Evolutionary conservation across 1,140 invertebrate genomes (phyloP).

Genomic region (Bombus superbus): DNA sequence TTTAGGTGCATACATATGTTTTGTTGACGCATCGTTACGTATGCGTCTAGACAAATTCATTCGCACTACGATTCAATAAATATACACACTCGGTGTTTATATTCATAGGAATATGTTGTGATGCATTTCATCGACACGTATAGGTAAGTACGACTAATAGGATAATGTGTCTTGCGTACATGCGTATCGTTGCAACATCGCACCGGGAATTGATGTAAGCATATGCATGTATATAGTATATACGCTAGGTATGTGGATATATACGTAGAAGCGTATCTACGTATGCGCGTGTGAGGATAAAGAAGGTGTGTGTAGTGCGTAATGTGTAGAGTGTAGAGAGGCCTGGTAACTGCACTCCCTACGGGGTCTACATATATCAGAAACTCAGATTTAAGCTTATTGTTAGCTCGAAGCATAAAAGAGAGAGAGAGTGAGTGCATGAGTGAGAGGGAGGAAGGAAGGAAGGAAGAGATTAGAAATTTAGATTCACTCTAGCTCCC

Average conservation of each 20-base stretch:
- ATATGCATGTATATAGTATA: not conserved
- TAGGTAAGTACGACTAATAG: not conserved
- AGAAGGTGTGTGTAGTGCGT: not conserved
- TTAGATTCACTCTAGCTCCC: slow-evolving; percentile 69
- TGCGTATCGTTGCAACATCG: slow-evolving; percentile 8
- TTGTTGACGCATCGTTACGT: no score
- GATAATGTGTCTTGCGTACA: slow-evolving; percentile 11
- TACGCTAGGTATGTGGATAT: not conserved
- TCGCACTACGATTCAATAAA: not conserved
- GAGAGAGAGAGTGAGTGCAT: no score
- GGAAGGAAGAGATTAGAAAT: slow-evolving; percentile 62
- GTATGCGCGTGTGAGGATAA: not conserved
- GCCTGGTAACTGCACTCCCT: slow-evolving; percentile 74
- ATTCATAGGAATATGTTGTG: not conserved
- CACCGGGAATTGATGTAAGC: not conserved
- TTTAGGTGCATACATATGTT: no score
- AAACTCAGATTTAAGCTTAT: slow-evolving; percentile 65
- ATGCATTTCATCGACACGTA: not conserved
- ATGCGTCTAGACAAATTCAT: no score
- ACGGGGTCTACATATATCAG: slow-evolving; percentile 75
- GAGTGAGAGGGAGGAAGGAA: no score
- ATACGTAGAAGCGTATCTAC: not conserved
- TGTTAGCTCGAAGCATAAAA: slow-evolving; percentile 26
- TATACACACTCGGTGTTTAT: not conserved
- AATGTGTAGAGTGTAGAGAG: not conserved